Evolutionary conservation across 2,888 invertebrate genomes (phyloP), one percentile per base, ranked within the genome.

Genomic region (Athalia cordata): DNA sequence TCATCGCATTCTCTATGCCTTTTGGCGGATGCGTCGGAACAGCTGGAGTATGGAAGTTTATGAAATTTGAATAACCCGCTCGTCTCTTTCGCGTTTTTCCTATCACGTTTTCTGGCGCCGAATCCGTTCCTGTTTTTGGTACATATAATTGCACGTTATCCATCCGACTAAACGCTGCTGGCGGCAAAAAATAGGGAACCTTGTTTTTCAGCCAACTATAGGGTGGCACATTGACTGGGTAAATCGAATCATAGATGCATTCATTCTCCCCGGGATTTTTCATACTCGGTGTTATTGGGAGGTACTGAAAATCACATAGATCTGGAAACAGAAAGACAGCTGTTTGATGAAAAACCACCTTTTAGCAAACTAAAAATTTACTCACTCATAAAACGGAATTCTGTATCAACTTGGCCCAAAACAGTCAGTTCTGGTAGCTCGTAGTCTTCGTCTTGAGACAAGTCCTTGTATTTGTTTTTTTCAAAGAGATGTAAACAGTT

Each of bases 301-400:
- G 90, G 88, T 95, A 99, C 90, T 99, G 98, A 89, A 97, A 99
- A 90, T 99, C 99, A 88, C 95, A 95, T 86, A 98, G 91, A 81
- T 94, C 97, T 97, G 89, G 52, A 92, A 91, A 79, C 45, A 74
- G 62, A 50, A 68, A 83, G 76, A 76, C n/a, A 80, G 43, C 47
- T 77, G 77, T 49, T 62, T 79, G 15, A 66, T 61, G 57, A 76
- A 49, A 29, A 74, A 72, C 5, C 3, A 59, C n/a, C 3, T 43
- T 43, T 43, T 3, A 43, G 4, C 29, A 64, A 4, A 8, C 9
- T 6, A 43, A 8, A 64, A 43, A 43, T 50, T 64, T 76, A 91
- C 92, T 91, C 91, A 94, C 95, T 92, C 83, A 93, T 93, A 91
- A 95, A 95, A 86, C 91, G 92, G 85, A 93, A 94, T 83, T 93